These are phyloP conservation scores for Crotalus helleri DNA, from an alignment of 2,113 vertebrate species.

Conservation along the genomic window DNA sequence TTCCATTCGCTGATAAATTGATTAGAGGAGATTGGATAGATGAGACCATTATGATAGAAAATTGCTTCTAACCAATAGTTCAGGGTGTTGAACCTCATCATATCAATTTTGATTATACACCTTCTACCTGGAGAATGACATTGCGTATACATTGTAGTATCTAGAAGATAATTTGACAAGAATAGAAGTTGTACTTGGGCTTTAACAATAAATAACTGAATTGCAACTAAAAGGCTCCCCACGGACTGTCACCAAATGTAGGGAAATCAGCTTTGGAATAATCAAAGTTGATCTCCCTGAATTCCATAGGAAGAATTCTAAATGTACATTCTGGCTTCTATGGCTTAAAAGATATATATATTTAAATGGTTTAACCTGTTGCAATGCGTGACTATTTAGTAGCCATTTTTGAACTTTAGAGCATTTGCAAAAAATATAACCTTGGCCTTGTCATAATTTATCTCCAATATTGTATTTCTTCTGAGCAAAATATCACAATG, in stretches of 20 bases:
- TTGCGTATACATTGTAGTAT: not conserved
- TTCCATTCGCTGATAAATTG: not conserved
- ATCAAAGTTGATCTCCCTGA: not conserved
- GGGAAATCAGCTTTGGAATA: not conserved
- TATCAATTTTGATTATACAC: not conserved
- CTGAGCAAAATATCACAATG: not conserved
- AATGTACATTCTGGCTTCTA: not conserved
- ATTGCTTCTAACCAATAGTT: not conserved
- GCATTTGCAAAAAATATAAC: not conserved
- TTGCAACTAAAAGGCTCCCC: not conserved
- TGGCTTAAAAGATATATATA: not conserved
- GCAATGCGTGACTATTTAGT: not conserved
- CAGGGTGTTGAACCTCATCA: not conserved
- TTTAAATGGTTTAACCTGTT: not conserved
- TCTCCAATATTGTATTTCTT: not conserved
- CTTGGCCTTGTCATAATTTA: not conserved
- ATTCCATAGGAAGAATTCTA: not conserved
- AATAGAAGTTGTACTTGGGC: not conserved
- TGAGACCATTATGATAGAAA: not conserved
- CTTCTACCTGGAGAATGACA: not conserved
- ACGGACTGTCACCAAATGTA: not conserved
- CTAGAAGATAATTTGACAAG: not conserved
- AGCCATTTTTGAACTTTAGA: not conserved
- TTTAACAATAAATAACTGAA: not conserved
- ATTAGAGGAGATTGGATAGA: not conserved